Base-by-base conservation (phyloP, 2,797 vertebrate species). In the Halcyon badia region DNA sequence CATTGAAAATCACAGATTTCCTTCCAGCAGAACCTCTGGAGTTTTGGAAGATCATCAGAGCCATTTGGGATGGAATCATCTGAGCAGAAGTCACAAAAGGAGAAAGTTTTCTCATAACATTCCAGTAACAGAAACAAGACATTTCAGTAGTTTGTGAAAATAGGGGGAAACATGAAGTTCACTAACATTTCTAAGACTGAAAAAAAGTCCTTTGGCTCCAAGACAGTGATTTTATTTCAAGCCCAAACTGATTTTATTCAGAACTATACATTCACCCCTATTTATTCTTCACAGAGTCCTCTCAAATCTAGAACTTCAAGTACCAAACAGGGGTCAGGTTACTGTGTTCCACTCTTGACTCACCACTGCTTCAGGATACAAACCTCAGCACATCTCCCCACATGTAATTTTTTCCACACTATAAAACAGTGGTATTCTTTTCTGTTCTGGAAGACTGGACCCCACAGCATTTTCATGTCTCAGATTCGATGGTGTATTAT, bases 11-110 rank as follows among this genome's bases (percentile, higher is more conserved):
- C 75, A 78, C 41, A 72, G 24, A 75, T 61, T 90, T 91, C 33
- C 58, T 86, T 85, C 76, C 77, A 93, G 56, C 28, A 83, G 69
- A 87, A 75, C 19, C 75, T 87, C 71, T 62, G 60, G 72, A 93
- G 49, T 26, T 83, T 61, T 86, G 72, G 44, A 94, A 17, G 6
- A 60, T 75, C 21, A 75, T 52, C 61, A 83, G 42, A 73, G 65
- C n/a, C 39, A 51, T 75, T 62, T 76, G 48, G 35, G 85, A 78
- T 44, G 33, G 28, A 90, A 82, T 41, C 2, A 13, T 65, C n/a
- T 56, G 54, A 94, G 61, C 60, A 86, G 65, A 87, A 82, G 42
- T 76, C 62, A 79, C 65, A 90, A 76, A 87, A 91, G 37, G 52
- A 92, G 28, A 57, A 52, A 4, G 15, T 54, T 69, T 87, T 81